A percentile compares a stretch with the other conserved stretches of the same genome.
Conservation (phyloP, 2,113 vertebrate species). For the Toxotes chatareus region DNA sequence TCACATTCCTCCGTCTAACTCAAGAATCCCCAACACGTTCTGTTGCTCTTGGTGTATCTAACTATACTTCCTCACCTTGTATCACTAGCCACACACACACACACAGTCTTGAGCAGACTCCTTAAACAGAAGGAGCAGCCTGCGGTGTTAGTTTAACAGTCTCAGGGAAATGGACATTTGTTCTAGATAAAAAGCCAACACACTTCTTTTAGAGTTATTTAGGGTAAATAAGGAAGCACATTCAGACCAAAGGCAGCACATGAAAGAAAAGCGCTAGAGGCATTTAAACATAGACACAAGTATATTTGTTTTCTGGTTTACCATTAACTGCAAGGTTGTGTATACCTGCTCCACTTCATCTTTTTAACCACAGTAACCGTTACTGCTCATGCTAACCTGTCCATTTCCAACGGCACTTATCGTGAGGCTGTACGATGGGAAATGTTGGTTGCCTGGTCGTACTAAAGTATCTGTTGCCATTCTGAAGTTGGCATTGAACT, state of each 20-base stretch:
- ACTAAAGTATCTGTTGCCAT: too few species aligned
- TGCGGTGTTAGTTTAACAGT: not conserved
- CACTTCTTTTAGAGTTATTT: not conserved
- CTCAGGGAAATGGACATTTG: conserved; percentile 22
- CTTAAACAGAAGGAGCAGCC: not conserved
- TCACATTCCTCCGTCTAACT: not conserved
- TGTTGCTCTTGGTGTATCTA: not conserved
- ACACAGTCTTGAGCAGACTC: not conserved
- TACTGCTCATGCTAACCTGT: too few species aligned
- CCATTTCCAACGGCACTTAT: too few species aligned
- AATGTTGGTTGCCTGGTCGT: too few species aligned
- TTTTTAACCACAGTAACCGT: too few species aligned
- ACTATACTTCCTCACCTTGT: not conserved
- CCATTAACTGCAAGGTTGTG: conserved; percentile 41
- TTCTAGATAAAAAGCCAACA: conserved; percentile 12
- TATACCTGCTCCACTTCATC: too few species aligned
- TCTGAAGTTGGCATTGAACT: too few species aligned
- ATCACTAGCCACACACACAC: not conserved
- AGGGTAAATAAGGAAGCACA: not conserved
- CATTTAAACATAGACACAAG: not conserved
- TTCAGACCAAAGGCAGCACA: not conserved
- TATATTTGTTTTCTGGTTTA: conserved; percentile 47
- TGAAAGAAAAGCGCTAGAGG: not conserved
- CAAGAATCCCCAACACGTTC: not conserved
- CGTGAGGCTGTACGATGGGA: too few species aligned